Percentiles rank a stretch among this genome's conserved stretches.
Conservation (phyloP, 2,113 vertebrate species). For the Pleuronectes platessa region DNA sequence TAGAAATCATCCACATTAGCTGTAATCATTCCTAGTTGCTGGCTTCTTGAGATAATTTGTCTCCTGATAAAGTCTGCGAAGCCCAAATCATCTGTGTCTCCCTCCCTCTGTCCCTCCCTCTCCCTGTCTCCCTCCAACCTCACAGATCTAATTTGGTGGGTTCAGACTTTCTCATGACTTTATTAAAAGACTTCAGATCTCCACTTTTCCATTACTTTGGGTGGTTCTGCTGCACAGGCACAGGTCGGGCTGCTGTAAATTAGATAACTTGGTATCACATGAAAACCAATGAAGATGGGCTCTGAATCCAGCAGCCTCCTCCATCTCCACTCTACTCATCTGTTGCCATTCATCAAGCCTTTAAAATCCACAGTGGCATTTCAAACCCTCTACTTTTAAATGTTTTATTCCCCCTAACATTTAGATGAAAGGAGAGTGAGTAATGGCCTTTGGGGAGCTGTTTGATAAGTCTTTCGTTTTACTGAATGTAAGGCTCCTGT, state of each 20-base stretch:
- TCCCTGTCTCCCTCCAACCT: slow-evolving; percentile 29
- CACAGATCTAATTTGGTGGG: slow-evolving; percentile 63
- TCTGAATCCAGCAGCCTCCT: slow-evolving; percentile 27
- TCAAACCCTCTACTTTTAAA: slow-evolving; percentile 26
- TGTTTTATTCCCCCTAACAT: slow-evolving; percentile 22
- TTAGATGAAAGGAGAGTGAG: slow-evolving; percentile 33
- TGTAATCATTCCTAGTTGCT: slow-evolving; percentile 78
- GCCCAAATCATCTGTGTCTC: background rate
- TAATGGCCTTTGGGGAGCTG: slow-evolving; percentile 8
- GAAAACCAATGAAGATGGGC: slow-evolving; percentile 61
- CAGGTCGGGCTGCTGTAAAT: slow-evolving; percentile 57
- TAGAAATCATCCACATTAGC: background rate
- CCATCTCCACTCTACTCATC: slow-evolving; percentile 11
- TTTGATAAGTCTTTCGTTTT: slow-evolving; percentile 23
- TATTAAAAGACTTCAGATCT: slow-evolving; percentile 73
- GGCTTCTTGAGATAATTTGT: slow-evolving; percentile 73
- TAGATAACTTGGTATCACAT: slow-evolving; percentile 67
- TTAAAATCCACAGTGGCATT: slow-evolving; percentile 29
- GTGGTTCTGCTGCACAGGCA: slow-evolving; percentile 50
- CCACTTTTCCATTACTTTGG: slow-evolving; percentile 58
- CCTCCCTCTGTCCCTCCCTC: background rate
- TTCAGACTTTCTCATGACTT: slow-evolving; percentile 60
- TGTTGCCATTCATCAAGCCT: slow-evolving; percentile 43
- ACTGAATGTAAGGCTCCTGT: background rate
- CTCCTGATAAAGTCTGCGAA: slow-evolving; percentile 14